Base-by-base conservation (phyloP, 2,888 invertebrate genomes). In the Oscheius sp. region DNA sequence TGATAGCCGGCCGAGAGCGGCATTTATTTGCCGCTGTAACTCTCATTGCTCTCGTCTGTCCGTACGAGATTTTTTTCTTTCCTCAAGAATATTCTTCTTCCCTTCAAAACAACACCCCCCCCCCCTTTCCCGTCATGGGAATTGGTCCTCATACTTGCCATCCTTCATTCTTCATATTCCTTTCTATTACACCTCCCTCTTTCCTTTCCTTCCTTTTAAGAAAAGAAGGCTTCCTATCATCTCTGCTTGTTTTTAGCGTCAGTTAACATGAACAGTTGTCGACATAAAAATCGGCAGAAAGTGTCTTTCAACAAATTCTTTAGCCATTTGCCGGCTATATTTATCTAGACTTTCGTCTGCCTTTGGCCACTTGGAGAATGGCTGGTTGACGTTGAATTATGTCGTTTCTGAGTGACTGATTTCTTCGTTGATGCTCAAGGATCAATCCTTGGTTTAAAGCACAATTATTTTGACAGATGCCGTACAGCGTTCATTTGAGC, bases 21-120 rank as follows among this genome's bases (percentile, higher is more conserved):
- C 59, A 59, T 59, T 59, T 59, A 59, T 59, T 59, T 59, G 59
- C 59, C 59, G 59, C 59, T 59, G 59, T 59, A 59, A 59, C 59
- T 59, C 59, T 44, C 59, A 59, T 44, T 59, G 59, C 47, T 24
- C 47, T 24, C 47, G 3, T 47, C 47, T 20, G 8, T 20, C 24
- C 20, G 20, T 6, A 14, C 45, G 20, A 12, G 14, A 45, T 17
- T 17, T 17, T 45, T 20, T 17, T n/a, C 45, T 6, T 45, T 45
- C 17, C 8, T 8, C 6, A 8, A 45, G 17, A 45, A 8, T 49
- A 14, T 49, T 14, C 5, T 49, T 49, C 12, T 26, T 14, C 45
- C 12, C 14, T 3, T 49, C 17, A 49, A 49, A 49, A 49, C 26
- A 14, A 24, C 4, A 26, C 20, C 14, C 20, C 14, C 3, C 24